phyloP scores from a whole-genome alignment of 92 coral and sea anemone genomes.

The Virgularia gustaviana region DNA sequence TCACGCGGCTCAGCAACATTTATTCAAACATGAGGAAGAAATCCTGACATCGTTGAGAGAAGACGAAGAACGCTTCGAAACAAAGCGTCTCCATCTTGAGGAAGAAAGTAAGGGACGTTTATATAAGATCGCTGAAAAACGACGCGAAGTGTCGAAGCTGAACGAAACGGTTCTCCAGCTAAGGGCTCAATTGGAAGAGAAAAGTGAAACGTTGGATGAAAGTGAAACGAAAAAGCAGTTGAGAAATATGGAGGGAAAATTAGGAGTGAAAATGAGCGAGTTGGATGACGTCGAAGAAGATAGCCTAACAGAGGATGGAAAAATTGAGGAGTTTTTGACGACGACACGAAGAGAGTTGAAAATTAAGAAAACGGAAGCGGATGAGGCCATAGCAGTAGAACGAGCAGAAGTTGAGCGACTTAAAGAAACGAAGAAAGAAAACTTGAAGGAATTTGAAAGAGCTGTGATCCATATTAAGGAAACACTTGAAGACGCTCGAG shows the following conservation, averaged over 20 bases:
- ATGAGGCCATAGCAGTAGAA: slow-evolving; percentile 65
- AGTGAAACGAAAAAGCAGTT: slow-evolving; percentile 47
- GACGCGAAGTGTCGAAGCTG: slow-evolving; percentile 45
- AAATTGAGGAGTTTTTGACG: slow-evolving; percentile 56
- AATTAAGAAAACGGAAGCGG: slow-evolving; percentile 54
- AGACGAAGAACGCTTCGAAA: slow-evolving; percentile 62
- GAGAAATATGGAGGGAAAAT: neutral
- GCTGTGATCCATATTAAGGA: slow-evolving; percentile 66
- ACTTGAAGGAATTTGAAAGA: slow-evolving; percentile 63
- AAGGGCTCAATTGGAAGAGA: slow-evolving; percentile 39
- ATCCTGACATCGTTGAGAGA: slow-evolving; percentile 50
- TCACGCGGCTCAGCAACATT: slow-evolving; percentile 62
- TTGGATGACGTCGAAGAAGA: slow-evolving; percentile 65
- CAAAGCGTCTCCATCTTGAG: slow-evolving; percentile 31
- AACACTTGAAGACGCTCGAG: slow-evolving; percentile 71
- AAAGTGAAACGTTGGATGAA: slow-evolving; percentile 7
- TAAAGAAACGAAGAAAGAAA: slow-evolving; percentile 58
- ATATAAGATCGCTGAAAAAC: neutral
- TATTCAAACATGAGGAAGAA: slow-evolving; percentile 63
- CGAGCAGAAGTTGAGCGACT: slow-evolving; percentile 59
- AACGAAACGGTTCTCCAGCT: slow-evolving; percentile 49
- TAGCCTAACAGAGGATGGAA: slow-evolving; percentile 44
- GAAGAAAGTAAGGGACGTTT: slow-evolving; percentile 12
- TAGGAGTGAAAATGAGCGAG: neutral
- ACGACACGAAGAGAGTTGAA: slow-evolving; percentile 50